Evolutionary conservation across 1,140 invertebrate genomes (phyloP).

Genomic region (Papilio aristodemus): DNA sequence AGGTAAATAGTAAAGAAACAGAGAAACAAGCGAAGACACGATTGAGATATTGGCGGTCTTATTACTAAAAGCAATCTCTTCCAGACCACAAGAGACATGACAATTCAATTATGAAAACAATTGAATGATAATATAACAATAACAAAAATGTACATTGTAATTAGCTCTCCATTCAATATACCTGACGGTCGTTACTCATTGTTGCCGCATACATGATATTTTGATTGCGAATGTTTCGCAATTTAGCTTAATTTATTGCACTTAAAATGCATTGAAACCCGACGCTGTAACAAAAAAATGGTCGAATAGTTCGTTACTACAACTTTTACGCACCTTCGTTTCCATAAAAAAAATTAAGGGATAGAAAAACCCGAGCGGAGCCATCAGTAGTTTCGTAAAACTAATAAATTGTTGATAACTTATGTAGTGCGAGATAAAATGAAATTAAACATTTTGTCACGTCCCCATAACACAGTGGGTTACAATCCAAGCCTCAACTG

Average conservation of each 20-base stretch:
- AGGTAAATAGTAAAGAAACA: too few relatives aligned
- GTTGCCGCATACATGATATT: slow-evolving; percentile 7
- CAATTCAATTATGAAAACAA: background rate
- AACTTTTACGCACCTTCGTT: too few relatives aligned
- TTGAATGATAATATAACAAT: background rate
- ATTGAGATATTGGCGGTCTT: too few relatives aligned
- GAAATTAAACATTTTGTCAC: slow-evolving; percentile 15
- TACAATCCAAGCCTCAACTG: slow-evolving; percentile 7
- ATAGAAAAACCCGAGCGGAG: too few relatives aligned
- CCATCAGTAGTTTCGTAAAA: too few relatives aligned
- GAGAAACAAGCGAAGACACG: too few relatives aligned
- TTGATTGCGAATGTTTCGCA: slow-evolving; percentile 27
- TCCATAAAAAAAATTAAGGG: too few relatives aligned
- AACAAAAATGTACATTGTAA: slow-evolving; percentile 1
- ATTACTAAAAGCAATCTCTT: too few relatives aligned
- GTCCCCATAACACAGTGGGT: slow-evolving; percentile 11
- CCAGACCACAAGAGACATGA: too few relatives aligned
- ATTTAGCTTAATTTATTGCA: slow-evolving; percentile 36
- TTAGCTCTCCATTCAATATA: slow-evolving; percentile 2
- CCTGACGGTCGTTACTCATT: slow-evolving; percentile 9
- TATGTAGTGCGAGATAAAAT: background rate
- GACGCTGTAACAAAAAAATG: slow-evolving; percentile 6
- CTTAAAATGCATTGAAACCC: slow-evolving; percentile 4
- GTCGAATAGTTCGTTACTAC: background rate
- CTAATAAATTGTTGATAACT: too few relatives aligned